A percentile compares a stretch with the other conserved stretches of the same genome.
These are phyloP conservation scores for Clepsis dumicolana DNA, from an alignment of 2,888 invertebrate genomes.

Conservation along the genomic window DNA sequence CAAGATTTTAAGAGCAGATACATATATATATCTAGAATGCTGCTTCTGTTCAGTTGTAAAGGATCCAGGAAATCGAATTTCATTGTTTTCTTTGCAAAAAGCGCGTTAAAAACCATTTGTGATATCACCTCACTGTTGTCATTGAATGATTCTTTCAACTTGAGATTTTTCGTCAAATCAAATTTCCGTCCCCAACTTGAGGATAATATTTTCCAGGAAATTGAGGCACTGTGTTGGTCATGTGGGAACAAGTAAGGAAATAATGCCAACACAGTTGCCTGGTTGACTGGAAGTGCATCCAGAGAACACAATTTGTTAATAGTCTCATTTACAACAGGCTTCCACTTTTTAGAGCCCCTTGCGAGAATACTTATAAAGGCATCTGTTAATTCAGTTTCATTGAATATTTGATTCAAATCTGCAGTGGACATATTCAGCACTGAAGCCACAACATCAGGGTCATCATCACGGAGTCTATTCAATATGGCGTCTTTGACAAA, in stretches of 20 bases:
- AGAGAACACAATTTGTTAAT: constrained; percentile 80
- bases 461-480: constrained; percentile 89
- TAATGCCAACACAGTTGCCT: constrained; percentile 85
- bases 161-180: constrained; percentile 57
- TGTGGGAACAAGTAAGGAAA: constrained; percentile 88
- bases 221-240: constrained; percentile 61
- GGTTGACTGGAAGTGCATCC: constrained; percentile 78
- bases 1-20: constrained; percentile 78
- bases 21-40: constrained; percentile 64
- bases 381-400: constrained; percentile 73
- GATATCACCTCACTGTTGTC: constrained; percentile 61
- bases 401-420: constrained; percentile 73
- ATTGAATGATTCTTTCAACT: constrained; percentile 55
- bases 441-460: constrained; percentile 86
- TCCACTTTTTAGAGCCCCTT: constrained; percentile 74
- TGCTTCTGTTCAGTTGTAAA: constrained; percentile 43
- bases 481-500: constrained; percentile 88
- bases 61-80: constrained; percentile 54
- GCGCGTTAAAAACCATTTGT: constrained; percentile 63
- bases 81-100: constrained; percentile 63
- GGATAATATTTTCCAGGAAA: constrained; percentile 67
- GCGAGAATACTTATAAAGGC: constrained; percentile 82
- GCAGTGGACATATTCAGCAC: constrained; percentile 78
- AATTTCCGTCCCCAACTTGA: constrained; percentile 74
- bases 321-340: constrained; percentile 68